Conservation (phyloP, 2,797 vertebrate species). For the Enteromius radiatus region DNA sequence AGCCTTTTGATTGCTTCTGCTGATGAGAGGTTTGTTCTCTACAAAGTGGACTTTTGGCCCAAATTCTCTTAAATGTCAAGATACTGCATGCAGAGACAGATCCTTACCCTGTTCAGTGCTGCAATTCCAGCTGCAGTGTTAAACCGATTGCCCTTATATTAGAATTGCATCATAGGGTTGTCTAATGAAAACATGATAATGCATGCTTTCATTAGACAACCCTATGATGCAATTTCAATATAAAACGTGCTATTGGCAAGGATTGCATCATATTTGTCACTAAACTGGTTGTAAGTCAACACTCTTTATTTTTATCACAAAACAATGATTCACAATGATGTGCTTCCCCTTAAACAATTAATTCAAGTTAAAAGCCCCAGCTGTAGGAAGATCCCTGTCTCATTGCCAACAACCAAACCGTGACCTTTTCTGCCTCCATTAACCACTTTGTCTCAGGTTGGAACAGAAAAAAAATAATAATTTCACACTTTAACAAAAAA, state of each 20-base stretch:
- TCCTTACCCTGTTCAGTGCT: background rate
- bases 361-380: background rate
- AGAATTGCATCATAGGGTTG: too few species aligned
- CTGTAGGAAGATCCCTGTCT: background rate
- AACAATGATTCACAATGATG: background rate
- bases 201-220: too few species aligned
- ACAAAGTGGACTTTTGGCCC: background rate
- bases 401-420: background rate
- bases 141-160: background rate
- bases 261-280: background rate
- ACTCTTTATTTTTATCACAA: background rate
- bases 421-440: background rate
- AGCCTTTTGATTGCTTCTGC: background rate
- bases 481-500: background rate
- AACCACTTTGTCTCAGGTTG: background rate
- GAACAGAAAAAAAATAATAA: too few species aligned
- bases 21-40: background rate
- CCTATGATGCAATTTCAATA: background rate
- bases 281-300: background rate
- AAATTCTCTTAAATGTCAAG: background rate
- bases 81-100: background rate
- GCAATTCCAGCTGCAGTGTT: background rate
- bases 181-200: too few species aligned
- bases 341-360: background rate
- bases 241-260: background rate